These are phyloP conservation scores for Trachythela sp. DNA, from an alignment of 64 coral and sea anemone species.

Conservation along the genomic window DNA sequence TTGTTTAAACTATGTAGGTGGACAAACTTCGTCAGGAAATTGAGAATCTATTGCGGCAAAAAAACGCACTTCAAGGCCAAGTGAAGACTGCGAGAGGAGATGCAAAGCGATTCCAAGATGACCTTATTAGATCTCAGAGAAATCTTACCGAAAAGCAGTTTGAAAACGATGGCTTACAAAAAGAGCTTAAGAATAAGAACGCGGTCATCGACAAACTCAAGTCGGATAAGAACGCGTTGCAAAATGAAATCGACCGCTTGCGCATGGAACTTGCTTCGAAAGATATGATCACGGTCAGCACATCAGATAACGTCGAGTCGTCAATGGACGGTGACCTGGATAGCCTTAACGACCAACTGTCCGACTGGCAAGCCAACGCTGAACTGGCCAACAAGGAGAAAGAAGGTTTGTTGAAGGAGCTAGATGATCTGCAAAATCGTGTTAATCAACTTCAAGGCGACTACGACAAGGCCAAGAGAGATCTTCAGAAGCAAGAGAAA, in stretches of 20 bases:
- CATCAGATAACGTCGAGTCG: background rate
- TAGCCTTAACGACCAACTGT: background rate
- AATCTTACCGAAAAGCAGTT: background rate
- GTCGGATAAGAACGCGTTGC: background rate
- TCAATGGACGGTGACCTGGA: background rate
- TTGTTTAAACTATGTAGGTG: background rate
- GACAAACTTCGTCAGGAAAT: slow-evolving; percentile 12
- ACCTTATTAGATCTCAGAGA: slow-evolving; percentile 6
- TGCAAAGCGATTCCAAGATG: slow-evolving; percentile 12
- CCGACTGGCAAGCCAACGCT: slow-evolving; percentile 21
- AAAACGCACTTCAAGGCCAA: background rate
- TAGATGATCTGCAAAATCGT: background rate
- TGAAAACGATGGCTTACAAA: slow-evolving; percentile 3
- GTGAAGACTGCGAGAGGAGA: slow-evolving; percentile 11
- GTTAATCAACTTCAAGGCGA: slow-evolving; percentile 7
- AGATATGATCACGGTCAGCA: slow-evolving; percentile 10
- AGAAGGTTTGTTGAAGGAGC: background rate
- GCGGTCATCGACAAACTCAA: background rate
- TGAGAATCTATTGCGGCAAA: slow-evolving; percentile 1
- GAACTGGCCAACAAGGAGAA: slow-evolving; percentile 22
- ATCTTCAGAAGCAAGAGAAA: slow-evolving; percentile 13
- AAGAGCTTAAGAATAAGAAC: slow-evolving; percentile 18
- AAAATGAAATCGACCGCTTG: slow-evolving; percentile 12
- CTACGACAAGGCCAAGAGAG: slow-evolving; percentile 15
- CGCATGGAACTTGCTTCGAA: slow-evolving; percentile 8